Conservation (phyloP, 1,140 invertebrate genomes). For the Hyles vespertilio region DNA sequence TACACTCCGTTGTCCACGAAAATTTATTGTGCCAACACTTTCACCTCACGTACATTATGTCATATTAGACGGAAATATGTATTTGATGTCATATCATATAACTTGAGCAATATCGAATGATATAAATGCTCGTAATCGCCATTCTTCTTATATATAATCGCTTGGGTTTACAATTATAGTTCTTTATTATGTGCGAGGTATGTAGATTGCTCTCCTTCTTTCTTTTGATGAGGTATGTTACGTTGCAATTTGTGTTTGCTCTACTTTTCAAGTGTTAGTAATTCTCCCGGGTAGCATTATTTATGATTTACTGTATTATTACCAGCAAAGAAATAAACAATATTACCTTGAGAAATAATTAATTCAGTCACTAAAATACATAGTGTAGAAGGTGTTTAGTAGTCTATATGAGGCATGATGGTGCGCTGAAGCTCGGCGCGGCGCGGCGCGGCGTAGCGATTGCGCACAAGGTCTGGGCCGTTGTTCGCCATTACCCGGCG, state of each 20-base stretch:
- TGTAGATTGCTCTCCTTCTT: too few species aligned
- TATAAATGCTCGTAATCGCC: not conserved
- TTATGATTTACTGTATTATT: too few species aligned
- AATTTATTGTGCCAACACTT: constrained; percentile 22
- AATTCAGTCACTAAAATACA: too few species aligned
- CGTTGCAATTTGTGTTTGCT: too few species aligned
- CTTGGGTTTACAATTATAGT: not conserved
- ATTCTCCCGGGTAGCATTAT: too few species aligned
- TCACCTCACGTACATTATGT: constrained; percentile 21
- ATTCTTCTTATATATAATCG: not conserved
- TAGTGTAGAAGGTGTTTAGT: too few species aligned
- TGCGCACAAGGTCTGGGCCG: constrained; percentile 22
- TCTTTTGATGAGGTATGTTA: too few species aligned
- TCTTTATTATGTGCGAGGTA: not conserved
- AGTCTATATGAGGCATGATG: not conserved
- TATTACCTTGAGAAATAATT: too few species aligned
- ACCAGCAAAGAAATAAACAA: too few species aligned
- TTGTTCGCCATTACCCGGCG: constrained; percentile 14
- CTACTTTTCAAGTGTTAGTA: too few species aligned
- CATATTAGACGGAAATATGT: constrained; percentile 13
- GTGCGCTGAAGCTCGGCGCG: not conserved
- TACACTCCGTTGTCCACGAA: constrained; percentile 18
- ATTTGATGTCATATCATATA: constrained; percentile 9
- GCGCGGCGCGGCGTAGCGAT: constrained; percentile 1
- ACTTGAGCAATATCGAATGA: not conserved